phyloP scores from a whole-genome alignment of 2,888 invertebrate genomes.

The Aradus depressus region DNA sequence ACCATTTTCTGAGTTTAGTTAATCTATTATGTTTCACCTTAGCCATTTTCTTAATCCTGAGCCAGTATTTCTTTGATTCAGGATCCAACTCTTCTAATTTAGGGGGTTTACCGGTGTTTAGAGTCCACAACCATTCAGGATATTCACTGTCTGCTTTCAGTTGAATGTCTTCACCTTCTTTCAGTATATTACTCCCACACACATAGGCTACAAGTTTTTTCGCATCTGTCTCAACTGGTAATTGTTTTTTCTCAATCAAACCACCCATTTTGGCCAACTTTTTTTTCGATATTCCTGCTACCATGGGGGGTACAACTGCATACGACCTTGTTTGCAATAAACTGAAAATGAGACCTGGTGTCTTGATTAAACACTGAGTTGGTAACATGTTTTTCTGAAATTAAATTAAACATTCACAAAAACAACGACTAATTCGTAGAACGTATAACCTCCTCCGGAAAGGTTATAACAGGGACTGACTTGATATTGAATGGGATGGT shows the following conservation, averaged over 20 bases:
- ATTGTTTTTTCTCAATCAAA: constrained; percentile 53
- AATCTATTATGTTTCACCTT: constrained; percentile 39
- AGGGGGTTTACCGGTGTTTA: constrained; percentile 47
- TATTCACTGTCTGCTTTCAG: constrained; percentile 68
- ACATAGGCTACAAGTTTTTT: constrained; percentile 60
- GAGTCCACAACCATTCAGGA: constrained; percentile 82
- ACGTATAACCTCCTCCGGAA: too few species aligned
- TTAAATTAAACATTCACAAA: too few species aligned
- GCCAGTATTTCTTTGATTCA: constrained; percentile 70
- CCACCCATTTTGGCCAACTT: constrained; percentile 50
- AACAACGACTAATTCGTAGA: too few species aligned
- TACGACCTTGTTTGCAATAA: too few species aligned
- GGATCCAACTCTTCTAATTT: constrained; percentile 65
- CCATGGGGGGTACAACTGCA: background rate
- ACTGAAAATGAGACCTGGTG: too few species aligned
- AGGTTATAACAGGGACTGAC: too few species aligned
- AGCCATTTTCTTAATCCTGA: constrained; percentile 52
- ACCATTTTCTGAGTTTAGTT: constrained; percentile 25
- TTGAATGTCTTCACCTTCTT: constrained; percentile 67
- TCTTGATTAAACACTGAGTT: too few species aligned
- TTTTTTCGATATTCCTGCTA: constrained; percentile 38
- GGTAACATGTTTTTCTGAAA: too few species aligned
- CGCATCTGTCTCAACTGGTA: constrained; percentile 78
- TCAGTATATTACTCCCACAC: constrained; percentile 76
- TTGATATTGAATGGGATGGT: too few species aligned